Conservation (phyloP, 2,113 vertebrate species). For the Craseonycteris thonglongyai region DNA sequence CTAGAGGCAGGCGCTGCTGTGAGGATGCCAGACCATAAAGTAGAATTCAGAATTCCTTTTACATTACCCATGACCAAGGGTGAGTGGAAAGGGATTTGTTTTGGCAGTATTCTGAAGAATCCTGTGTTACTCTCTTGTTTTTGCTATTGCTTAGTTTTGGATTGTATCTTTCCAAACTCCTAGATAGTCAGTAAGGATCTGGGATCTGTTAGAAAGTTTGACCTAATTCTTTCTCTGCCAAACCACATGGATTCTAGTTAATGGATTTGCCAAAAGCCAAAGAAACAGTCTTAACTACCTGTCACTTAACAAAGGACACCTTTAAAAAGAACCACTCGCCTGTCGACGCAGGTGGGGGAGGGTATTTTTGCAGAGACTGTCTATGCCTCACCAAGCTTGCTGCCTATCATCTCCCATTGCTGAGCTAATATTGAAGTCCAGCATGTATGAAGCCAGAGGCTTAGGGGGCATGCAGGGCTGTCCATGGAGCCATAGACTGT, state of each 20-base stretch:
- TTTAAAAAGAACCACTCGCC: neutral
- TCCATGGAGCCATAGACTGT: neutral
- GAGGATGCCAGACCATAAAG: neutral
- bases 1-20: neutral
- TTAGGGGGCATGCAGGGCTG: neutral
- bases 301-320: neutral
- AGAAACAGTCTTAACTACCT: neutral
- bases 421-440: neutral
- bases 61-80: neutral
- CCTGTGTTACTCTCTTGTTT: neutral
- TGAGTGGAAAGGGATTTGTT: neutral
- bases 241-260: neutral
- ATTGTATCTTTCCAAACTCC: neutral
- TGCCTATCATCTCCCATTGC: neutral
- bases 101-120: neutral
- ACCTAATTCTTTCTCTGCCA: neutral
- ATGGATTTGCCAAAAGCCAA: neutral
- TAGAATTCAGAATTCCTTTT: neutral
- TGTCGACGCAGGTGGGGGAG: neutral
- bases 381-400: neutral
- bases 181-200: neutral
- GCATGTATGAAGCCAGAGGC: neutral
- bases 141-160: neutral
- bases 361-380: neutral
- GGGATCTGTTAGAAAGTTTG: neutral